Evolutionary conservation across 2,888 invertebrate genomes (phyloP), one percentile per base, ranked within the genome.

Genomic region (Subacronicta megacephala): DNA sequence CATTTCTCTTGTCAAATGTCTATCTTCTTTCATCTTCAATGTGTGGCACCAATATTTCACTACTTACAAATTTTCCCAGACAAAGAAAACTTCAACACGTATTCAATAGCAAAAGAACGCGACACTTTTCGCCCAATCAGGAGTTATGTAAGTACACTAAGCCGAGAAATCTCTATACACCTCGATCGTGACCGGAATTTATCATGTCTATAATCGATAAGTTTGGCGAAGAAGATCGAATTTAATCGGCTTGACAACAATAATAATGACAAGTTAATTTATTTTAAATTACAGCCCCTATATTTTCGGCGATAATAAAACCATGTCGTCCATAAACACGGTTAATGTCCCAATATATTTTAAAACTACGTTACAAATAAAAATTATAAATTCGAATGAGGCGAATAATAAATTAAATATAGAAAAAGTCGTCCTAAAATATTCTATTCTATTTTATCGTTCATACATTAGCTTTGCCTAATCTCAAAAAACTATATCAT

Each of bases 121-220:
- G 26, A 47, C 62, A 53, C 43, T 59, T 41, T 38, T 23, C 49
- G 42, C 26, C 40, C 61, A 54, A 58, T 62, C 54, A 66, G 47
- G 37, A 54, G 41, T 58, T 66, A 61, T 50, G 49, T 43, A 35
- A 46, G 31, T 42, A 60, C 50, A 40, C 23, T 57, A 52, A 64
- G 51, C 33, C 31, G 31, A 41, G 38, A 20, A 72, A 60, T 72
- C 72, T 54, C 43, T 54, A 26, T 40, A 38, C 42, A 58, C 36
- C 29, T 50, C 36, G 53, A 35, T 41, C 73, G 73, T 68, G 73
- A 62, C 61, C 53, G 7, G 73, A 72, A 72, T 72, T 51, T 42
- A 64, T 55, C 43, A 52, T 52, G 58, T 35, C 37, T 47, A 40
- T 40, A 43, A 46, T 50, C 33, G 33, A 62, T 43, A 49, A 23